These are phyloP conservation scores for Drosophila peninsularis DNA, from an alignment of 2,888 invertebrate genomes.

Conservation along the genomic window DNA sequence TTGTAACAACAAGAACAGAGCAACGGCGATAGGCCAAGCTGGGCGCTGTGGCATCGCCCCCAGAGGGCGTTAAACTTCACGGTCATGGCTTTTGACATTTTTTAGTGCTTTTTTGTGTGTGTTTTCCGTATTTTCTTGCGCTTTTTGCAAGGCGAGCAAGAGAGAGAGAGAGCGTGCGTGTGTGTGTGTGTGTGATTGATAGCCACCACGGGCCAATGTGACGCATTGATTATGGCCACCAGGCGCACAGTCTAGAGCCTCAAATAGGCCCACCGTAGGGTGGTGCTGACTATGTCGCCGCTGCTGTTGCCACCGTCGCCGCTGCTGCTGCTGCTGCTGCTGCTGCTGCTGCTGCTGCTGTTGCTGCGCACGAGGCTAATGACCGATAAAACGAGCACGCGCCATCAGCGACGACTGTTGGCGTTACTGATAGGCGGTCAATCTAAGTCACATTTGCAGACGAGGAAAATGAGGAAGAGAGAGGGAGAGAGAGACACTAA, in stretches of 20 bases:
- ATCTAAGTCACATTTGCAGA: slow-evolving; percentile 38
- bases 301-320: background rate
- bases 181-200: slow-evolving; percentile 60
- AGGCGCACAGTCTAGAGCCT: slow-evolving; percentile 45
- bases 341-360: background rate
- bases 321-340: background rate
- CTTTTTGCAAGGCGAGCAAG: slow-evolving; percentile 19
- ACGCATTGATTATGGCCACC: slow-evolving; percentile 70
- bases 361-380: slow-evolving; percentile 59
- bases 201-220: slow-evolving; percentile 48
- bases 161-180: background rate
- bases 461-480: background rate
- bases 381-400: slow-evolving; percentile 75
- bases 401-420: slow-evolving; percentile 46
- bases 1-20: slow-evolving; percentile 5
- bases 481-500: background rate
- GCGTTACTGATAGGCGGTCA: slow-evolving; percentile 26
- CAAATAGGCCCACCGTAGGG: slow-evolving; percentile 11
- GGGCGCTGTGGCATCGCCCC: slow-evolving; percentile 46
- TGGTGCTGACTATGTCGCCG: background rate
- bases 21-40: slow-evolving; percentile 30
- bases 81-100: slow-evolving; percentile 70
- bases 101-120: slow-evolving; percentile 5
- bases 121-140: background rate
- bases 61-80: slow-evolving; percentile 81